Conservation (phyloP, 2,113 vertebrate genomes). For the Xenopus laevis region DNA sequence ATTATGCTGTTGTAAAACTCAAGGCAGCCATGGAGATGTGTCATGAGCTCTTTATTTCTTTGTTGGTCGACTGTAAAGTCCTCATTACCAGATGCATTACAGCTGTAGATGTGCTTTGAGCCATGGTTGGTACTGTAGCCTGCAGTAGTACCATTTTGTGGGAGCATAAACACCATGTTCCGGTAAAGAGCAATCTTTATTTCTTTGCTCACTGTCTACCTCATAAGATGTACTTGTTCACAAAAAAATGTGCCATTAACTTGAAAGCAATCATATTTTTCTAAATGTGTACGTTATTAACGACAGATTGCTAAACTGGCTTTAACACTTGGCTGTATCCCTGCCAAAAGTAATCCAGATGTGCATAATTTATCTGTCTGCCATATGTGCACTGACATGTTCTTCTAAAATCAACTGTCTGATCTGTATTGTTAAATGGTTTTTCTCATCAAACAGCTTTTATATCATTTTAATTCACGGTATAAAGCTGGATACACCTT, state of each 20-base stretch:
- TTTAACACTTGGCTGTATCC: conserved; percentile 67
- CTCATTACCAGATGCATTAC: no score
- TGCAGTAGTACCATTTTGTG: no score
- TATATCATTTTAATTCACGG: conserved; percentile 56
- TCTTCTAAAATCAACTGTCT: conserved; percentile 76
- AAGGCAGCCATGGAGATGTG: no score
- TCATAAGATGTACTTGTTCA: neutral
- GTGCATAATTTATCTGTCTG: conserved; percentile 76
- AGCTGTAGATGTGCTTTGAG: no score
- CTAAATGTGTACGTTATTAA: conserved; percentile 74
- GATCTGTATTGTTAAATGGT: conserved; percentile 69
- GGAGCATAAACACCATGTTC: no score
- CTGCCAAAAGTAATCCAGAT: conserved; percentile 82
- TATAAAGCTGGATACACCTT: conserved; percentile 52
- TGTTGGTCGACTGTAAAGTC: no score
- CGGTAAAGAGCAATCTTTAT: neutral
- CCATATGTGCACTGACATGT: conserved; percentile 76
- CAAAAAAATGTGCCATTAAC: neutral
- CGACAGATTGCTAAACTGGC: conserved; percentile 77
- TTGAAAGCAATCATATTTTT: conserved; percentile 54
- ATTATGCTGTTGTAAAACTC: no score
- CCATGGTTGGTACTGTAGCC: no score
- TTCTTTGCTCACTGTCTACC: neutral
- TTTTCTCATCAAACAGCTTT: conserved; percentile 63
- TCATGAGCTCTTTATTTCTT: no score